phyloP scores from a whole-genome alignment of 2,888 invertebrate species.

The Stratiomys singularior region DNA sequence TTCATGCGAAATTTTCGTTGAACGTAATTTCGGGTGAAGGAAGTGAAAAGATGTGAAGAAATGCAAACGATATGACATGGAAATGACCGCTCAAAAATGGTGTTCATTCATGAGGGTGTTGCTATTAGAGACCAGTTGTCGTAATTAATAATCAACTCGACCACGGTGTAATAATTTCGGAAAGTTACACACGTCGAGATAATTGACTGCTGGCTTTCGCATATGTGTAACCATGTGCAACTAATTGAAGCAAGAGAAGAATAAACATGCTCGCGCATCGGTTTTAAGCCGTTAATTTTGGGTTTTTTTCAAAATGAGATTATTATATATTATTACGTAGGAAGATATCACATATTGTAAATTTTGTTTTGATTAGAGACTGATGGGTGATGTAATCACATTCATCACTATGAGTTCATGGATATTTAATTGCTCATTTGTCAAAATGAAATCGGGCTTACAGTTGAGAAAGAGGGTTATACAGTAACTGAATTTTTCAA shows the following conservation, averaged over 20 bases:
- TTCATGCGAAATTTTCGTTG: slow-evolving; percentile 33
- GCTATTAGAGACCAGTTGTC: slow-evolving; percentile 16
- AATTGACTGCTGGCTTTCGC: slow-evolving; percentile 26
- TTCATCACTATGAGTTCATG: not conserved
- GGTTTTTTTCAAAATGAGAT: not conserved
- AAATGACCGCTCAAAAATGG: not conserved
- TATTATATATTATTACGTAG: no score
- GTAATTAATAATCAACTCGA: slow-evolving; percentile 29
- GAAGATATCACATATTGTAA: not conserved
- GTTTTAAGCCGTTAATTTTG: slow-evolving; percentile 15
- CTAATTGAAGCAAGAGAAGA: slow-evolving; percentile 35
- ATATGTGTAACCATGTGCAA: slow-evolving; percentile 28
- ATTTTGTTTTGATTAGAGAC: not conserved
- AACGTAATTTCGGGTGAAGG: not conserved
- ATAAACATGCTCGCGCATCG: slow-evolving; percentile 5
- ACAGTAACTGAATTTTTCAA: no score
- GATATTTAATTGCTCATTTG: not conserved
- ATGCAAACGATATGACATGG: not conserved
- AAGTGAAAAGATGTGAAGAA: not conserved
- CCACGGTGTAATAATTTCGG: slow-evolving; percentile 33
- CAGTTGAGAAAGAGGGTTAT: no score
- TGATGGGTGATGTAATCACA: not conserved
- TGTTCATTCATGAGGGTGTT: slow-evolving; percentile 36
- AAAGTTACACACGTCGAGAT: slow-evolving; percentile 34
- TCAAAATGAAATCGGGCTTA: no score